A percentile compares a stretch with the other conserved stretches of the same genome.
These are phyloP conservation scores for Amphiduros pacificus DNA, from an alignment of 2,888 invertebrate species.

Conservation along the genomic window DNA sequence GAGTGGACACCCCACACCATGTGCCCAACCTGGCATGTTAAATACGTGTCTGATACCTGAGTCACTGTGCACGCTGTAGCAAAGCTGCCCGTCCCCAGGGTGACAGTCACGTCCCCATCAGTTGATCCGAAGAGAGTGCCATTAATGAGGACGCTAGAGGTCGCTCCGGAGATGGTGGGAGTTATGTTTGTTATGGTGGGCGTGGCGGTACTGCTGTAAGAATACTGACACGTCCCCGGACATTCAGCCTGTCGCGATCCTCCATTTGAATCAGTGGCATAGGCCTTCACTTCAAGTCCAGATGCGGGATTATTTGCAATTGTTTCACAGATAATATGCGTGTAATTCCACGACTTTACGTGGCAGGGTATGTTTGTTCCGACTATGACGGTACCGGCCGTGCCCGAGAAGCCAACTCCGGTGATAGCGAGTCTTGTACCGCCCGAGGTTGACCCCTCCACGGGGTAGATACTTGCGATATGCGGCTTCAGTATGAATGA, in stretches of 20 bases:
- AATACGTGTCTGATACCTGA: neutral
- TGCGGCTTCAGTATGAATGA: too few species aligned
- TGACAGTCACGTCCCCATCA: conserved; percentile 28
- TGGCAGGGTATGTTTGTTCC: neutral
- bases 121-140: conserved; percentile 46
- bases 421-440: too few species aligned
- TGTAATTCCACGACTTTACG: too few species aligned
- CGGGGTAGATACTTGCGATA: too few species aligned
- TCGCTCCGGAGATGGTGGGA: neutral
- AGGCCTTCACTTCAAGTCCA: too few species aligned
- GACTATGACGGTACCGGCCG: too few species aligned
- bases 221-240: conserved; percentile 10
- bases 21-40: neutral
- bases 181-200: conserved; percentile 18
- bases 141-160: conserved; percentile 20
- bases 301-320: too few species aligned
- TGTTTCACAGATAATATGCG: too few species aligned
- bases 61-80: neutral
- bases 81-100: too few species aligned
- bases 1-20: neutral
- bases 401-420: neutral
- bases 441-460: too few species aligned
- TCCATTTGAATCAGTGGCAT: neutral
- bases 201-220: conserved; percentile 14
- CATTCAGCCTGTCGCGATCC: neutral